These are phyloP conservation scores for Aplochiton taeniatus DNA, from an alignment of 2,797 vertebrate species.

Conservation along the genomic window DNA sequence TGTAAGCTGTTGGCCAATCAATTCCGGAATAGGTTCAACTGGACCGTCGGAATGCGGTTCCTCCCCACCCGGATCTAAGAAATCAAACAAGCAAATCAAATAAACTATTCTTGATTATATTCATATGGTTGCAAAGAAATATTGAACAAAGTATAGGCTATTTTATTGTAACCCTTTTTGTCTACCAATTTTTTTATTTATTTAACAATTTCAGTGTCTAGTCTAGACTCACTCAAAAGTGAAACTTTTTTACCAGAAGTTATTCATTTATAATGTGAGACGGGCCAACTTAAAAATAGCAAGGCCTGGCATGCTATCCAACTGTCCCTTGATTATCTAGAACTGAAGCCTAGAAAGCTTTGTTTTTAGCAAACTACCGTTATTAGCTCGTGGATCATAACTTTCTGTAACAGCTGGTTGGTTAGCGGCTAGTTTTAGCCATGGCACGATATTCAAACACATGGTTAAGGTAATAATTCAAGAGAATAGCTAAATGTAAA, in stretches of 20 bases:
- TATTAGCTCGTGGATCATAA: neutral
- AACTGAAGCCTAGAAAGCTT: neutral
- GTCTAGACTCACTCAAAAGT: no score
- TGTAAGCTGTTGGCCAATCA: slow-evolving; percentile 67
- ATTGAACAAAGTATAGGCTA: neutral
- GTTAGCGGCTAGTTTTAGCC: neutral
- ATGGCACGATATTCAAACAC: neutral
- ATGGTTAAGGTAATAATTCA: neutral
- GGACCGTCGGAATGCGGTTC: slow-evolving; percentile 33
- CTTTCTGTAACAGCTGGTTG: neutral
- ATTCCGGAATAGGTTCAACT: slow-evolving; percentile 27
- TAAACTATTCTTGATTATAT: neutral
- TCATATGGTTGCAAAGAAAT: slow-evolving; percentile 18
- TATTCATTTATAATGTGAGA: no score
- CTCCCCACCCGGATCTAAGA: slow-evolving; percentile 45
- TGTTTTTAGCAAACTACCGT: neutral
- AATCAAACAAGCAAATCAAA: slow-evolving; percentile 12
- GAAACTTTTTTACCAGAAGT: no score
- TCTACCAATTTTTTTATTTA: no score
- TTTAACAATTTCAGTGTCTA: no score
- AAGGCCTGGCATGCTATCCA: neutral
- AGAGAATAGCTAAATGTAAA: neutral
- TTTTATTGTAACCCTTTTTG: no score
- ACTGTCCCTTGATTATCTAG: neutral
- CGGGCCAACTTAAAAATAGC: no score